Evolutionary conservation across 2,113 vertebrate species (phyloP).

Genomic region (Oncorhynchus masou): DNA sequence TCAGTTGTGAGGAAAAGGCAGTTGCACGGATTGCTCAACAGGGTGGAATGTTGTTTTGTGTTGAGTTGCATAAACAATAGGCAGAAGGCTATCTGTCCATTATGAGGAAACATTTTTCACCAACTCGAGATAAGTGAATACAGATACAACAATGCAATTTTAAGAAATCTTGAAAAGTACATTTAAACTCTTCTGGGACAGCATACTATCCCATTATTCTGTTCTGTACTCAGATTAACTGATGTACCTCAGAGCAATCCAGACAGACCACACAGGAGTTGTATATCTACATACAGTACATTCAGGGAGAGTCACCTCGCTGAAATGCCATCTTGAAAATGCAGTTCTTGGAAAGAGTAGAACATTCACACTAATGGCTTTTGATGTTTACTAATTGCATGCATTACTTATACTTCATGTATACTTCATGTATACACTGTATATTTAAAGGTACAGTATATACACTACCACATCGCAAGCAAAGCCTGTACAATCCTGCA

Average conservation of each 20-base stretch:
- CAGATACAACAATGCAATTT: not conserved
- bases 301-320: not conserved
- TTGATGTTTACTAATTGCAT: not conserved
- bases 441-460: not conserved
- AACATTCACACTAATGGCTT: not conserved
- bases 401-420: not conserved
- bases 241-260: not conserved
- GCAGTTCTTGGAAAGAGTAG: not conserved
- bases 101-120: too few relatives aligned
- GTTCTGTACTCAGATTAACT: not conserved
- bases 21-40: not conserved
- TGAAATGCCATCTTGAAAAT: not conserved
- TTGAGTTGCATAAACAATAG: not conserved
- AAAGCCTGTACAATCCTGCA: constrained; percentile 54
- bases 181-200: too few relatives aligned
- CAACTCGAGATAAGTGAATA: too few relatives aligned
- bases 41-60: not conserved
- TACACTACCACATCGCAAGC: constrained; percentile 3
- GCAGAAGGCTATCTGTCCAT: too few relatives aligned
- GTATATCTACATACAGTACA: not conserved
- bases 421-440: not conserved
- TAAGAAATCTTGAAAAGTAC: not conserved
- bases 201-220: too few relatives aligned
- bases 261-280: not conserved
- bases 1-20: not conserved